Evolutionary conservation across 1,140 invertebrate species (phyloP).

Genomic region (Calycopis cecrops): DNA sequence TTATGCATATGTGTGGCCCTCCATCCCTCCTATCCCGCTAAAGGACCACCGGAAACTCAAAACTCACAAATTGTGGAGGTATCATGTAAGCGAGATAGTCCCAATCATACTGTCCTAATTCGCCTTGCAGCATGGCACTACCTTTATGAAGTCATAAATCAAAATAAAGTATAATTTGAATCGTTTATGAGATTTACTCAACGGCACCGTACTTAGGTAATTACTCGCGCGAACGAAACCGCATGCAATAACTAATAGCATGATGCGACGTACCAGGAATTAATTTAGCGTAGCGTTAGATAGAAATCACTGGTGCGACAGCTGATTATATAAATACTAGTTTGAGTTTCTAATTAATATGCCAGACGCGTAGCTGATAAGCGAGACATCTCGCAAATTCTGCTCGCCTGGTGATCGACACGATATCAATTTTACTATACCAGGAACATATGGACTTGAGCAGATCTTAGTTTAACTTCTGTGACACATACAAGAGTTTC

Average conservation of each 20-base stretch:
- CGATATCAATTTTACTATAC: too few species aligned
- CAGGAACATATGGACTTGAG: neutral
- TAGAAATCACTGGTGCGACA: conserved; percentile 56
- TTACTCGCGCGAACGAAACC: conserved; percentile 21
- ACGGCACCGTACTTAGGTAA: neutral
- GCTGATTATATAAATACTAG: conserved; percentile 71
- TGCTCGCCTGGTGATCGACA: conserved; percentile 32
- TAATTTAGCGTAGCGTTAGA: conserved; percentile 61
- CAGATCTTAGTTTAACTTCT: neutral
- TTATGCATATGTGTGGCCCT: too few species aligned
- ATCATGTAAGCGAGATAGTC: too few species aligned
- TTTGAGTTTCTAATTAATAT: conserved; percentile 68
- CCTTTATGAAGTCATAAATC: too few species aligned
- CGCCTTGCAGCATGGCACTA: too few species aligned
- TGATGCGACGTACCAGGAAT: conserved; percentile 47
- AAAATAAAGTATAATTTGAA: too few species aligned
- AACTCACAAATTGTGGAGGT: too few species aligned
- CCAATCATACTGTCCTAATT: too few species aligned
- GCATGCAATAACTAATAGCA: conserved; percentile 27
- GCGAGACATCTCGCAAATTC: conserved; percentile 50
- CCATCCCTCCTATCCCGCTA: too few species aligned
- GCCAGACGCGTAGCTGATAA: conserved; percentile 62
- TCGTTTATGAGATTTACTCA: conserved; percentile 4
- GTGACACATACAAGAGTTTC: too few species aligned
- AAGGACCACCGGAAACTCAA: too few species aligned